Percentiles rank a stretch among this genome's conserved stretches.
Conservation (phyloP, 2,113 vertebrate genomes). For the Fulmarus glacialis region DNA sequence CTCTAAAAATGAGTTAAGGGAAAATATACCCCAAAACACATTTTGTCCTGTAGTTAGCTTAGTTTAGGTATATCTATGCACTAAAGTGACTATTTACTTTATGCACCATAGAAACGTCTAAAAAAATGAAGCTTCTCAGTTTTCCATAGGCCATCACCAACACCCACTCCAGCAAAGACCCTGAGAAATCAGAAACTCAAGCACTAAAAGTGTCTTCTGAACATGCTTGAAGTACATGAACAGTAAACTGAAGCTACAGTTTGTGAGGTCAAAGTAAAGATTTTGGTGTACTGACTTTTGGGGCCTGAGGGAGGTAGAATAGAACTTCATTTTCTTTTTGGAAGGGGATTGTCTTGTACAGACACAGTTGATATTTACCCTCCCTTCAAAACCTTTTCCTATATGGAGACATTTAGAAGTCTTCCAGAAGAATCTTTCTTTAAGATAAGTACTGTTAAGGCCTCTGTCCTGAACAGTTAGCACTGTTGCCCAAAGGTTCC, state of each 20-base stretch:
- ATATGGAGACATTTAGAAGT: not conserved
- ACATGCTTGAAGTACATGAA: not conserved
- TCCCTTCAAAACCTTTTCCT: not conserved
- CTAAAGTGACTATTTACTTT: not conserved
- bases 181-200: not conserved
- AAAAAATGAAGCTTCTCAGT: not conserved
- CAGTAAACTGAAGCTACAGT: too few species aligned
- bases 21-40: not conserved
- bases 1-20: not conserved
- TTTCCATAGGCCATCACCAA: not conserved
- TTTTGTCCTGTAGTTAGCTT: not conserved
- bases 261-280: not conserved
- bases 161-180: rapidly evolving
- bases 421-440: not conserved
- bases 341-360: not conserved
- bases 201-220: not conserved
- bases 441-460: not conserved
- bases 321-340: not conserved
- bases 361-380: not conserved
- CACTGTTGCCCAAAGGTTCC: not conserved
- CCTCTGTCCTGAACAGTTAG: not conserved
- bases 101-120: not conserved
- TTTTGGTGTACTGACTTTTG: not conserved
- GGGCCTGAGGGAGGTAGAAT: not conserved
- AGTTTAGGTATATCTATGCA: not conserved